Evolutionary conservation across 2,113 vertebrate species (phyloP).

Genomic region (Ailuropoda melanoleuca): DNA sequence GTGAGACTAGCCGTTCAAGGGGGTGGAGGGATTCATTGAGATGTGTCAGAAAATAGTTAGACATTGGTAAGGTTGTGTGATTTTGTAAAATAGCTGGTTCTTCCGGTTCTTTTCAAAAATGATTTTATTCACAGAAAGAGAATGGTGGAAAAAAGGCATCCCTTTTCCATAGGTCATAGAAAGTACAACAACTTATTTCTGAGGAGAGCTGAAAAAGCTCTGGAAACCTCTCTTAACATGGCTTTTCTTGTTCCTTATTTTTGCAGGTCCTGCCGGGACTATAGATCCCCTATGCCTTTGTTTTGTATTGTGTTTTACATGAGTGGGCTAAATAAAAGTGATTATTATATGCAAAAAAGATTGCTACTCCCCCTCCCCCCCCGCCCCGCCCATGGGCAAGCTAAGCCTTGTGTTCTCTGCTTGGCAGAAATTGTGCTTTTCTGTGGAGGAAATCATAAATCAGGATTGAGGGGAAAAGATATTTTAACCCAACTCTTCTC

Average conservation of each 20-base stretch:
- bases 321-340: slow-evolving; percentile 24
- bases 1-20: not conserved
- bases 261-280: slow-evolving; percentile 28
- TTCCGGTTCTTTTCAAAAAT: not conserved
- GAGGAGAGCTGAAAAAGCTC: slow-evolving; percentile 33
- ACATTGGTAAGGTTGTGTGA: not conserved
- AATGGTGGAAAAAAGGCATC: not conserved
- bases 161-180: slow-evolving; percentile 40
- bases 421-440: slow-evolving; percentile 63
- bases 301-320: slow-evolving; percentile 52
- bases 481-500: slow-evolving; percentile 46
- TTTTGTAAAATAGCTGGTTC: not conserved
- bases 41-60: not conserved
- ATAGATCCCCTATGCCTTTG: slow-evolving; percentile 41
- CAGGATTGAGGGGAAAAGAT: slow-evolving; percentile 57
- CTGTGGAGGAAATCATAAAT: slow-evolving; percentile 62
- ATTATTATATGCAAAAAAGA: slow-evolving; percentile 56
- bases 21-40: not conserved
- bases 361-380: fast-evolving
- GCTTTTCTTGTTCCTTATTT: slow-evolving; percentile 32
- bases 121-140: not conserved
- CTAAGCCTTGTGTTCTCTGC: slow-evolving; percentile 53
- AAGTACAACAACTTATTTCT: slow-evolving; percentile 53
- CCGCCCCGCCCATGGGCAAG: not conserved
- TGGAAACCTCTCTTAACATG: slow-evolving; percentile 49